phyloP scores from a whole-genome alignment of 2,888 invertebrate genomes.

The Megaustenia siamemsis region DNA sequence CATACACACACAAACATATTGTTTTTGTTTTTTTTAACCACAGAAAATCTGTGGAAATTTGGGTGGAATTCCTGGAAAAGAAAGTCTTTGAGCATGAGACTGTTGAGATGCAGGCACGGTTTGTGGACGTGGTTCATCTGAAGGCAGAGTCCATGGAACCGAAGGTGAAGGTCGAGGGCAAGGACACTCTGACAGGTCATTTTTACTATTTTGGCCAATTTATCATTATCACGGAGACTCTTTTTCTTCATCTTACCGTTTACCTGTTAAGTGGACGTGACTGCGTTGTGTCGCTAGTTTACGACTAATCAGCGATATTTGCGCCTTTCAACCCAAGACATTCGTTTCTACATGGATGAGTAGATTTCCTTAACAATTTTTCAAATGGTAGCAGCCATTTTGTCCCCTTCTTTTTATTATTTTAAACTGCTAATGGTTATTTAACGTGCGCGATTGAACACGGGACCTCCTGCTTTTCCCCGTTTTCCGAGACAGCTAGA shows the following conservation, averaged over 20 bases:
- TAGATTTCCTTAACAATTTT: too few relatives aligned
- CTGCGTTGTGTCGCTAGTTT: too few relatives aligned
- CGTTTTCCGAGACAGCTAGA: neutral
- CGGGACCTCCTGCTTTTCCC: neutral
- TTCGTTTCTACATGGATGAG: too few relatives aligned
- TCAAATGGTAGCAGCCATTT: too few relatives aligned
- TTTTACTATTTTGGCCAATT: neutral
- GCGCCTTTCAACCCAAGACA: too few relatives aligned
- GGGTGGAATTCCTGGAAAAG: conserved; percentile 25
- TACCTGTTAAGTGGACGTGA: too few relatives aligned
- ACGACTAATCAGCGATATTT: neutral
- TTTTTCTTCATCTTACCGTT: neutral
- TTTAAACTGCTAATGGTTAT: too few relatives aligned
- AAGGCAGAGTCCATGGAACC: conserved; percentile 8
- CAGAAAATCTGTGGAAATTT: conserved; percentile 12
- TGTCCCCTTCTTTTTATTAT: conserved; percentile 20
- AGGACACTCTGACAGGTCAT: conserved; percentile 11
- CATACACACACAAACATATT: too few relatives aligned
- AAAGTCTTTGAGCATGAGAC: conserved; percentile 25
- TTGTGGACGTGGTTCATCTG: conserved; percentile 21
- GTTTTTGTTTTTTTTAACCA: too few relatives aligned
- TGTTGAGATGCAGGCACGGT: conserved; percentile 10
- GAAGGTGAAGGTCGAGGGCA: conserved; percentile 2
- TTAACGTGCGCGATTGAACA: too few relatives aligned
- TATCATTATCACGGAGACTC: neutral